Conservation (phyloP, 2,797 vertebrate species). For the Sebastes cheni region DNA sequence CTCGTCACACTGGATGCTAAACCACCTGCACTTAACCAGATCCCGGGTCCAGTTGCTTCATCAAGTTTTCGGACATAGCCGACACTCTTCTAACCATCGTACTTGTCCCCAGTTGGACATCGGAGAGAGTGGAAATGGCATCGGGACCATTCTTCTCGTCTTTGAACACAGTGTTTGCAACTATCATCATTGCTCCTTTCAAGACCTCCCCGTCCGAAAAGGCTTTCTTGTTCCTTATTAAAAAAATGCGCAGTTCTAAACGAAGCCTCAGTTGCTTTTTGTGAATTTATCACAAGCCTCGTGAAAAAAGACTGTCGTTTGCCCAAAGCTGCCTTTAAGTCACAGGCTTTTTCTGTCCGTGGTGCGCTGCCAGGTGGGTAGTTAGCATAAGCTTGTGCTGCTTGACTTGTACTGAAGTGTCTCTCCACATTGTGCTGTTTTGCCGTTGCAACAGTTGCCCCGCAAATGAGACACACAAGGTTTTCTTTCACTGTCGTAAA, state of each 20-base stretch:
- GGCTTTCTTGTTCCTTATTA: constrained; percentile 10
- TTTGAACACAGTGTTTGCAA: background rate
- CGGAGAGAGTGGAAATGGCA: constrained; percentile 7
- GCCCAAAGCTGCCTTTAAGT: background rate
- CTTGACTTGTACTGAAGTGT: too few species aligned
- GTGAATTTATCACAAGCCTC: background rate
- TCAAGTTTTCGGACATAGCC: constrained; percentile 20
- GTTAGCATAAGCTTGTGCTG: too few species aligned
- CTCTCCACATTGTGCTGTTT: too few species aligned
- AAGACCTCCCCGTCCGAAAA: background rate
- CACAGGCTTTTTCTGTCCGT: too few species aligned
- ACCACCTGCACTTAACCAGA: too few species aligned
- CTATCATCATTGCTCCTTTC: constrained; percentile 33
- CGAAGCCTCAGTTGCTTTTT: too few species aligned
- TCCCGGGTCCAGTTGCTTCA: background rate
- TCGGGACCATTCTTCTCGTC: constrained; percentile 19
- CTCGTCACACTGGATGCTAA: constrained; percentile 28
- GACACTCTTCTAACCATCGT: constrained; percentile 33
- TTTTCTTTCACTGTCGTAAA: too few species aligned
- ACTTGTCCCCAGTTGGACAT: constrained; percentile 23
- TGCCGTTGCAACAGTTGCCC: too few species aligned
- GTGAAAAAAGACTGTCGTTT: background rate
- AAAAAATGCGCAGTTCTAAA: background rate
- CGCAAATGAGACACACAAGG: too few species aligned
- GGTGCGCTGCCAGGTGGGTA: too few species aligned